These are phyloP conservation scores for Dinoponera quadriceps DNA, from an alignment of 1,140 invertebrate species.

Conservation along the genomic window DNA sequence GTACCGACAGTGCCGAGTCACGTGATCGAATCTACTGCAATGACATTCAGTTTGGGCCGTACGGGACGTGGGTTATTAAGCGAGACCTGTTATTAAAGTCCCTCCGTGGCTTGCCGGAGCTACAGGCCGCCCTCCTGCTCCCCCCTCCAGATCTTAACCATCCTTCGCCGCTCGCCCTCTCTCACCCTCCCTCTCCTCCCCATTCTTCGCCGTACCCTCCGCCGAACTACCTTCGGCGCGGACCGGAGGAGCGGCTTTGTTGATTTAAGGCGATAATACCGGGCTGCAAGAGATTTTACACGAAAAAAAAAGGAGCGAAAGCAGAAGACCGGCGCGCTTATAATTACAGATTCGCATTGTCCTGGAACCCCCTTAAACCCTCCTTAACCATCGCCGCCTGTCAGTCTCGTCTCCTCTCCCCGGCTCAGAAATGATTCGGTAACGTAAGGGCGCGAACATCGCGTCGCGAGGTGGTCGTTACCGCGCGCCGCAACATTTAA, in stretches of 20 bases:
- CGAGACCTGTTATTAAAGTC: constrained; percentile 83
- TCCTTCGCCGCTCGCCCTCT: not conserved
- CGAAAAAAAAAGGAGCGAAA: constrained; percentile 76
- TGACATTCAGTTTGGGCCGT: constrained; percentile 81
- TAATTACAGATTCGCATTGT: constrained; percentile 84
- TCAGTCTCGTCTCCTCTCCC: constrained; percentile 56
- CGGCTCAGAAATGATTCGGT: constrained; percentile 67
- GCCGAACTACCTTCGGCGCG: constrained; percentile 27
- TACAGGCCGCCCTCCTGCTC: constrained; percentile 34
- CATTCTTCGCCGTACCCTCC: constrained; percentile 32
- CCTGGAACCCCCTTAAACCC: constrained; percentile 69
- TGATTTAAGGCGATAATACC: constrained; percentile 84
- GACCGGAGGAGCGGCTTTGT: constrained; percentile 79
- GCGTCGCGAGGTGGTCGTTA: constrained; percentile 51
- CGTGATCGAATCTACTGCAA: constrained; percentile 82
- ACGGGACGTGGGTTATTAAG: constrained; percentile 81
- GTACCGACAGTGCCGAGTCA: constrained; percentile 74
- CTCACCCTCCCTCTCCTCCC: not conserved
- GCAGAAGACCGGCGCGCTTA: constrained; percentile 77
- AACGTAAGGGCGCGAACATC: constrained; percentile 57
- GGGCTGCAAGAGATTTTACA: constrained; percentile 80
- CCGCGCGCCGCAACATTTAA: constrained; percentile 54
- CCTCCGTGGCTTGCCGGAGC: constrained; percentile 63
- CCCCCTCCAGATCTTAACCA: constrained; percentile 21
- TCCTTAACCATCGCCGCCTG: constrained; percentile 60